Percentiles rank a stretch among this genome's conserved stretches.
Conservation (phyloP, 64 coral and sea anemone genomes). For the Pachyseris speciosa region DNA sequence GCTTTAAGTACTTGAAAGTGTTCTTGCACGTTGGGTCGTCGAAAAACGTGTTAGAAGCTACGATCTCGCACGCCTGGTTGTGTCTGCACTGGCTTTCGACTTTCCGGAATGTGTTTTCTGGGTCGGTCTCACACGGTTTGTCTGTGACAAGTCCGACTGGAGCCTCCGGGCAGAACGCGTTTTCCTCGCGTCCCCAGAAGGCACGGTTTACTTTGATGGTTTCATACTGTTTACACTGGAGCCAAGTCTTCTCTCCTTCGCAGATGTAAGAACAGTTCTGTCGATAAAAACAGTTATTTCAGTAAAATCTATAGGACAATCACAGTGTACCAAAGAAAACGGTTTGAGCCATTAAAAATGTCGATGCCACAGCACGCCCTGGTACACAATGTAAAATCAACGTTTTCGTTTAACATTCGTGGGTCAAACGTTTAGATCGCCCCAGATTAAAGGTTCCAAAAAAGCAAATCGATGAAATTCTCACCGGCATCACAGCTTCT, state of each 20-base stretch:
- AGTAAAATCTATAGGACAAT: too few relatives aligned
- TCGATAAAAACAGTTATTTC: not conserved
- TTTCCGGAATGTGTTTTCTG: conserved; percentile 88
- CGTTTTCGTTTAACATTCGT: not conserved
- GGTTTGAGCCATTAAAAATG: too few relatives aligned
- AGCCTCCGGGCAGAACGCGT: conserved; percentile 86
- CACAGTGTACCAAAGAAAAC: too few relatives aligned
- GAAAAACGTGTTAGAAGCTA: conserved; percentile 97
- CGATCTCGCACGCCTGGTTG: conserved; percentile 90
- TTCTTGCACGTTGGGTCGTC: conserved; percentile 98
- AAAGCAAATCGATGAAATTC: not conserved
- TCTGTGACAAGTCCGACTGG: conserved; percentile 86
- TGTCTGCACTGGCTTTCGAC: conserved; percentile 88
- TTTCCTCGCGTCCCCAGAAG: conserved; percentile 96
- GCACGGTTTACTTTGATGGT: conserved; percentile 87
- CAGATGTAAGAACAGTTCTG: conserved; percentile 96
- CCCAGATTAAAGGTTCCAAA: too few relatives aligned
- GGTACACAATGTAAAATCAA: not conserved
- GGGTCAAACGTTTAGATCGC: not conserved
- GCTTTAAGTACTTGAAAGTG: conserved; percentile 94
- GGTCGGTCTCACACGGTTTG: conserved; percentile 83
- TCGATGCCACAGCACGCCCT: too few relatives aligned
- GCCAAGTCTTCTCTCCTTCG: conserved; percentile 93
- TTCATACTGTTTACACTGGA: conserved; percentile 98
- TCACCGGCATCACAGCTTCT: conserved; percentile 88